A percentile compares a stretch with the other conserved stretches of the same genome.
phyloP scores from a whole-genome alignment of 53 echinoderm and acorn worm genomes.

The Hippasteria phrygiana region DNA sequence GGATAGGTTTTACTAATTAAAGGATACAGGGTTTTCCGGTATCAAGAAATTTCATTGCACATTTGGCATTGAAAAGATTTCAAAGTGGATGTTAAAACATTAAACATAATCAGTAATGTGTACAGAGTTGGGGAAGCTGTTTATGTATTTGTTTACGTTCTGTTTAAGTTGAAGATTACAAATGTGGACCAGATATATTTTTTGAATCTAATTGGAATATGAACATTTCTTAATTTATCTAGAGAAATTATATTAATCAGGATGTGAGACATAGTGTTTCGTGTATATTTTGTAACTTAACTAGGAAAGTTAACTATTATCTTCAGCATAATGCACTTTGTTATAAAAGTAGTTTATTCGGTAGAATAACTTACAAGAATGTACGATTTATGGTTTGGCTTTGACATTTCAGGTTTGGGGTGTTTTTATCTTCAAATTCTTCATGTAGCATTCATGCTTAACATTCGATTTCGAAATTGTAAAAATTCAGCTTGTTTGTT shows the following conservation, averaged over 20 bases:
- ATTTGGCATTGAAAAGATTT: background rate
- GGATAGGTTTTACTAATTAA: background rate
- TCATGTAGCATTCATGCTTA: background rate
- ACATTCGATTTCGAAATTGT: background rate
- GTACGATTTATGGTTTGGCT: background rate
- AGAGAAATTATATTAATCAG: conserved; percentile 6
- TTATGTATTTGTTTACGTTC: background rate
- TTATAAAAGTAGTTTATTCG: background rate
- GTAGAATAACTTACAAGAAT: no score
- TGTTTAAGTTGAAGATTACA: conserved; percentile 4
- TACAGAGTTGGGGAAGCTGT: background rate
- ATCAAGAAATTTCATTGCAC: background rate
- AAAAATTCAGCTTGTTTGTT: background rate
- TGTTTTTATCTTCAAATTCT: background rate
- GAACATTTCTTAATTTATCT: background rate
- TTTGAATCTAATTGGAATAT: background rate
- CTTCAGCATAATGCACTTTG: no score
- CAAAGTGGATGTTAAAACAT: background rate
- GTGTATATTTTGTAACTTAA: background rate
- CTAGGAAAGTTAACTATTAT: no score
- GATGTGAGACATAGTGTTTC: background rate
- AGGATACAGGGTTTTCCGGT: background rate
- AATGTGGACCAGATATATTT: background rate
- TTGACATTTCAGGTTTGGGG: background rate
- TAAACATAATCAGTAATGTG: background rate